Evolutionary conservation across 2,888 invertebrate genomes (phyloP), one percentile per base, ranked within the genome.

Genomic region (Philereme vetulata): DNA sequence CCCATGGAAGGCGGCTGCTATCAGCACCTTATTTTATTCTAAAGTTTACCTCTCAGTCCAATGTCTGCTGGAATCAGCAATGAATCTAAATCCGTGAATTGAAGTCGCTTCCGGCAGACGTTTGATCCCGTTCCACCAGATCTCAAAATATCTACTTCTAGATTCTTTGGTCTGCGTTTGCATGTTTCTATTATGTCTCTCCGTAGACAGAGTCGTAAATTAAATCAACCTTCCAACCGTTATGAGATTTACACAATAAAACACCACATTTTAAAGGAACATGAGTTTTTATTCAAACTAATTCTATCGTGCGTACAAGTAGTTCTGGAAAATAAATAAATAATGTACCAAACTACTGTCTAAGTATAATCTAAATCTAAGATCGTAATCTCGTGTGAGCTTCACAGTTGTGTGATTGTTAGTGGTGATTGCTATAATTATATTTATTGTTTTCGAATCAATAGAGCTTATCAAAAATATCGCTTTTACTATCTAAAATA

Each of bases 51-150:
- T 93, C 84, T 95, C 95, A 0, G 91, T 85, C 94, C 94, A 95
- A 78, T 94, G 95, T 56, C 93, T 83, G 46, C 90, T 92, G n/a
- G 86, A 81, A 74, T 95, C 94, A 3, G 93, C 94, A 54, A 95
- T 91, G 74, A 94, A 95, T 71, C 92, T 89, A 67, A 94, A 93
- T 3, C 95, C 95, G 76, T 95, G 95, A 61, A 95, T 93, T 4
- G 94, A 93, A 4, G 93, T 93, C 0, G 86, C 88, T n/a, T 88
- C 77, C 0, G 92, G 92, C 44, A 92, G 75, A 64, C 85, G 88
- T 69, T 88, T 90, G 43, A 92, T 90, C 0, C 89, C 90, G 32
- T 83, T 79, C 91, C 90, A 91, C 92, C 92, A 92, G 69, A 90
- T 88, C 64, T 84, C 79, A 4, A 86, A 76, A 66, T 90, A 90